phyloP scores from a whole-genome alignment of 2,113 vertebrate species.

The Oophaga pumilio region DNA sequence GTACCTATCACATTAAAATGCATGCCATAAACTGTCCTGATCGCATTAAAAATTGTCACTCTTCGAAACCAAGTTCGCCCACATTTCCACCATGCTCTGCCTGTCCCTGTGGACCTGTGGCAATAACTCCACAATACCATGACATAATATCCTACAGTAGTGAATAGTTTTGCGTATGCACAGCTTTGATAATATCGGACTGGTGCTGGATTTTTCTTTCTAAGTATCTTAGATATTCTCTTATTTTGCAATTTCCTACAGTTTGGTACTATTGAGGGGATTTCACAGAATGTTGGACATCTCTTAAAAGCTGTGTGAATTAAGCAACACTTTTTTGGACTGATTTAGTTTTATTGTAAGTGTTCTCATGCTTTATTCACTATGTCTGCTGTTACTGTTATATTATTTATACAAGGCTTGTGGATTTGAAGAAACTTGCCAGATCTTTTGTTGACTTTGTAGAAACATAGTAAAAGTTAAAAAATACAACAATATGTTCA shows the following conservation, averaged over 20 bases:
- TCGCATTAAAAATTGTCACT: too few species aligned
- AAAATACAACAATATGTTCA: not conserved
- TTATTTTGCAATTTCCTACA: not conserved
- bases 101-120: not conserved
- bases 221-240: not conserved
- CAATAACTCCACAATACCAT: not conserved
- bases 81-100: too few species aligned
- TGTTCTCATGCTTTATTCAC: constrained; percentile 21
- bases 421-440: not conserved
- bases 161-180: not conserved
- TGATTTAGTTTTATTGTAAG: not conserved
- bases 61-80: too few species aligned
- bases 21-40: too few species aligned
- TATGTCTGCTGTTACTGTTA: constrained; percentile 14
- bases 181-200: not conserved
- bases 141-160: not conserved
- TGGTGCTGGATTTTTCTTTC: too few species aligned
- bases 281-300: not conserved
- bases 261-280: not conserved
- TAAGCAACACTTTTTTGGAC: not conserved
- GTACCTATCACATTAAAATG: too few species aligned
- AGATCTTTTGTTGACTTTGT: not conserved
- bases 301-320: not conserved
- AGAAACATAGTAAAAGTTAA: not conserved
- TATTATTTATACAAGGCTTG: constrained; percentile 27